These are phyloP conservation scores for Sebastes itinus DNA, from an alignment of 2,797 vertebrate genomes.

Conservation along the genomic window DNA sequence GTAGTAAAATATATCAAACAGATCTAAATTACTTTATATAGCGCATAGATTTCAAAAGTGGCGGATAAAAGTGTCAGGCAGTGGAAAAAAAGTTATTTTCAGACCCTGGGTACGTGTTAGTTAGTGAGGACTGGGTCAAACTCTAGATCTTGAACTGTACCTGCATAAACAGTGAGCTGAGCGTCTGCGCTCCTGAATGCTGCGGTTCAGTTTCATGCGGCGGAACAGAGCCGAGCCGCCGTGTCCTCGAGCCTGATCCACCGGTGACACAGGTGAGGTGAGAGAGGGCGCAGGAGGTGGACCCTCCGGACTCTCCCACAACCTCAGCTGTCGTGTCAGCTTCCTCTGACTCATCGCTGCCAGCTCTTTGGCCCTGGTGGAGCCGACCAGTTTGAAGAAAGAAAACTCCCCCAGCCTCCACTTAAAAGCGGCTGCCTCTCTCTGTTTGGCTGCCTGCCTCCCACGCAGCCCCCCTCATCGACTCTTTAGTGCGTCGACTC, in stretches of 20 bases:
- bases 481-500: conserved; percentile 51
- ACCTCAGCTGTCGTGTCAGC: conserved; percentile 71
- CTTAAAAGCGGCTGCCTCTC: conserved; percentile 56
- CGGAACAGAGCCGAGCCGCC: conserved; percentile 67
- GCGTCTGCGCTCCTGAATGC: conserved; percentile 71
- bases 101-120: not conserved
- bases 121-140: not conserved
- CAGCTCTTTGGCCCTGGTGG: conserved; percentile 39
- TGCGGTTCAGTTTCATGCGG: conserved; percentile 76
- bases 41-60: no score
- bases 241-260: conserved; percentile 52
- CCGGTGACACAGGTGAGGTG: conserved; percentile 69
- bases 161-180: conserved; percentile 61
- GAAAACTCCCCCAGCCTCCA: conserved; percentile 54
- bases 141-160: conserved; percentile 47
- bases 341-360: conserved; percentile 78
- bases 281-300: conserved; percentile 48
- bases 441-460: conserved; percentile 49
- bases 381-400: conserved; percentile 32
- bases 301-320: conserved; percentile 70
- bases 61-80: no score
- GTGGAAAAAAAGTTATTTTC: no score
- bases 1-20: no score
- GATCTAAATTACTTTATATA: no score
- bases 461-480: conserved; percentile 54